Conservation (phyloP, 2,888 invertebrate genomes). For the Agrotis clavis region DNA sequence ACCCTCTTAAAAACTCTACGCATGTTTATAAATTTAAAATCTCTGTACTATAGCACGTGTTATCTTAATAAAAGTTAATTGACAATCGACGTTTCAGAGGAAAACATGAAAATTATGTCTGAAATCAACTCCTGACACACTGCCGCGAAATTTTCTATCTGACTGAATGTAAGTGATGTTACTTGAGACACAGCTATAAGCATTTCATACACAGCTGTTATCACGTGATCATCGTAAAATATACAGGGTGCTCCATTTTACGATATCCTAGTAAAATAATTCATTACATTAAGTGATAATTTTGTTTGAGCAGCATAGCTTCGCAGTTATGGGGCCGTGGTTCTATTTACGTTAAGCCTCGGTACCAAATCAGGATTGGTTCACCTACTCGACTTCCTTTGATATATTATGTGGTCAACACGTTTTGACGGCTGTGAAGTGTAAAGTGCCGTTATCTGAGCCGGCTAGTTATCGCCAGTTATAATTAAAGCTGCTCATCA, state of each 20-base stretch:
- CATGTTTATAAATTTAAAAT: conserved; percentile 61
- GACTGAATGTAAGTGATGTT: conserved; percentile 79
- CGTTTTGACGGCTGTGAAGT: conserved; percentile 36
- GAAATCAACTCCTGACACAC: conserved; percentile 64
- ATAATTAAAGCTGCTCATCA: conserved; percentile 49
- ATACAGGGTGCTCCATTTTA: conserved; percentile 81
- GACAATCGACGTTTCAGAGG: conserved; percentile 30
- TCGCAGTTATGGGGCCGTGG: conserved; percentile 45
- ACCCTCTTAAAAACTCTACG: conserved; percentile 68
- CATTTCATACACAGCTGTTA: conserved; percentile 80
- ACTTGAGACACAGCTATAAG: conserved; percentile 77
- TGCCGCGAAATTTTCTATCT: conserved; percentile 75
- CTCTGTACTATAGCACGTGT: conserved; percentile 14
- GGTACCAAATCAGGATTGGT: conserved; percentile 51
- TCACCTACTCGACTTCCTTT: conserved; percentile 43
- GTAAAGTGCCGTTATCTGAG: conserved; percentile 42
- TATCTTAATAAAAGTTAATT: conserved; percentile 15
- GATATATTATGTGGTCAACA: conserved; percentile 49
- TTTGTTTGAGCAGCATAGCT: conserved; percentile 40
- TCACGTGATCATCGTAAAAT: conserved; percentile 83
- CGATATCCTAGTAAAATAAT: conserved; percentile 58
- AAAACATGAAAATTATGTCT: conserved; percentile 54
- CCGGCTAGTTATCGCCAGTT: conserved; percentile 42
- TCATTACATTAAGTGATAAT: conserved; percentile 59
- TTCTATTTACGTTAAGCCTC: conserved; percentile 47